Evolutionary conservation across 1,140 invertebrate genomes (phyloP).

Genomic region (Yoshiicerus persimilis): DNA sequence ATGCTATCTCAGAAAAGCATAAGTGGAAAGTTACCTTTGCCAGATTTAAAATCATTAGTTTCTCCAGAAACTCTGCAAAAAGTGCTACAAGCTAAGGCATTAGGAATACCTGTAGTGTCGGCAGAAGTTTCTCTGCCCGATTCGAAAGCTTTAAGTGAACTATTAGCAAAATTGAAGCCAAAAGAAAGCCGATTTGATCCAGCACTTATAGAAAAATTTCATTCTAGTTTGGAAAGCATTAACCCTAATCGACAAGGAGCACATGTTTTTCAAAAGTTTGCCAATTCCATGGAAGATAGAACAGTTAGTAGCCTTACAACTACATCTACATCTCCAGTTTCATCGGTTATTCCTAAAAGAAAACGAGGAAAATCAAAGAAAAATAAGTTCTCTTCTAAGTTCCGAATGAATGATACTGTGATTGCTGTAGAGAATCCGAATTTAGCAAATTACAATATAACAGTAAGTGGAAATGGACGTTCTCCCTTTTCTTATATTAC

Average conservation of each 20-base stretch:
- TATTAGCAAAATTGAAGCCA: conserved; percentile 42
- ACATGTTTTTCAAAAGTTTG: background rate
- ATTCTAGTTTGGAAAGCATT: background rate
- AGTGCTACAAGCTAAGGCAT: conserved; percentile 23
- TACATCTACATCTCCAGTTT: background rate
- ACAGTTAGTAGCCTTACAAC: background rate
- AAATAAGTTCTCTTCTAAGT: conserved; percentile 41
- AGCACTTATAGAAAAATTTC: conserved; percentile 33
- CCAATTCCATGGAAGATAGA: background rate
- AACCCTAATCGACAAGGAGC: background rate
- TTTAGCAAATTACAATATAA: background rate
- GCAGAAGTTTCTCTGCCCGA: background rate
- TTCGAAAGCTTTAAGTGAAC: background rate
- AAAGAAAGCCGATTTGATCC: conserved; percentile 43
- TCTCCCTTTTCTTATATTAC: conserved; percentile 24
- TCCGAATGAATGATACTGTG: background rate
- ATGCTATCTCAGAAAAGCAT: background rate
- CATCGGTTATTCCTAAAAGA: background rate
- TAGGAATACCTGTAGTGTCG: conserved; percentile 10
- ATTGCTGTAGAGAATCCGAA: background rate
- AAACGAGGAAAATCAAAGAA: background rate
- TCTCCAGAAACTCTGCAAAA: conserved; percentile 24
- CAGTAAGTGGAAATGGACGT: background rate
- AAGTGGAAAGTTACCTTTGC: background rate
- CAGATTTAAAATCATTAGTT: conserved; percentile 31